phyloP scores from a whole-genome alignment of 2,797 vertebrate genomes.

The Steatocranus sp. region DNA sequence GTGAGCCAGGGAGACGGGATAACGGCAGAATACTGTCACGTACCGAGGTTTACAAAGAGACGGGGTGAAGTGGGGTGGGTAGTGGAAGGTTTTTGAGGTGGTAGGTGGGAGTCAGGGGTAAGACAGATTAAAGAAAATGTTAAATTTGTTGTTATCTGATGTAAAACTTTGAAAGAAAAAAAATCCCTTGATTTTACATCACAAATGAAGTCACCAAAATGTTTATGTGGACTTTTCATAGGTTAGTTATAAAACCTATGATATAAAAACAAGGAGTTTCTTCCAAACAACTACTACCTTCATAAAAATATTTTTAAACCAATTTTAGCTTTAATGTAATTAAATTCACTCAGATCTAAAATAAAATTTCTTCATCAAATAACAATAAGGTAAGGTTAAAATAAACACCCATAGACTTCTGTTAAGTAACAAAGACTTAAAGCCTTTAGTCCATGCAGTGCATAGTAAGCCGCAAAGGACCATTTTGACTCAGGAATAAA shows the following conservation, averaged over 20 bases:
- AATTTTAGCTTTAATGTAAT: background rate
- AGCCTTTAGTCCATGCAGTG: background rate
- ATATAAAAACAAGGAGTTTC: background rate
- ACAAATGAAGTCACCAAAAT: background rate
- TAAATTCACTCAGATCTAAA: background rate
- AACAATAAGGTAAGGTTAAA: background rate
- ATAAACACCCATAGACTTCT: background rate
- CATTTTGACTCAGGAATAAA: background rate
- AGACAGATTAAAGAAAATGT: background rate
- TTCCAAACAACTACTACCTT: background rate
- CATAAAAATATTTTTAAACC: background rate
- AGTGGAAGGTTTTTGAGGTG: background rate
- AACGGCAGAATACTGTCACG: constrained; percentile 34
- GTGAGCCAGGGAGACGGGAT: constrained; percentile 82
- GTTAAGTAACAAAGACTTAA: background rate
- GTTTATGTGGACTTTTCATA: background rate
- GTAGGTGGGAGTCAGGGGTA: background rate
- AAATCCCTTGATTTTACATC: background rate
- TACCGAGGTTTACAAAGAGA: constrained; percentile 53
- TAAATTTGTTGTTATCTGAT: background rate
- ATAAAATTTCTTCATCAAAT: background rate
- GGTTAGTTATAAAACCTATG: background rate
- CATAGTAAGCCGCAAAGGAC: background rate
- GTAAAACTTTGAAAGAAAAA: background rate
- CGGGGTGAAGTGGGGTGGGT: background rate